These are phyloP conservation scores for Doryteuthis pealeii DNA, from an alignment of 1,140 invertebrate genomes.

Conservation along the genomic window DNA sequence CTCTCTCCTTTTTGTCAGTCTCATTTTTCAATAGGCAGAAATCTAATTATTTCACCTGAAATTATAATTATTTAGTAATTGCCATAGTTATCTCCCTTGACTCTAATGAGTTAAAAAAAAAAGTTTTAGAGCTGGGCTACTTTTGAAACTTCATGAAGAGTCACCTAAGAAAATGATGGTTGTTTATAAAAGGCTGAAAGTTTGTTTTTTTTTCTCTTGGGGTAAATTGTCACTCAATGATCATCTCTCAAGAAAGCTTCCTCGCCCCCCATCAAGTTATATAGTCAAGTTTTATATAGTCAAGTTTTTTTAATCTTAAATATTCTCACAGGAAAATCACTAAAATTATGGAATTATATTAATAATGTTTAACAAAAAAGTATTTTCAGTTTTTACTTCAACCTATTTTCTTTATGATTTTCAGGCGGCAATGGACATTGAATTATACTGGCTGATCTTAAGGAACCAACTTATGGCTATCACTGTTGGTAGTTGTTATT, in stretches of 20 bases:
- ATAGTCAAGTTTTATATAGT: too few species aligned
- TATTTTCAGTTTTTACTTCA: too few species aligned
- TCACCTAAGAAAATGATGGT: background rate
- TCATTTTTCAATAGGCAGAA: background rate
- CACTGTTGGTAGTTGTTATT: constrained; percentile 31
- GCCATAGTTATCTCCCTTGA: background rate
- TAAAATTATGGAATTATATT: too few species aligned
- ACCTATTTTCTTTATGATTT: constrained; percentile 13
- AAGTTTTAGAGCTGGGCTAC: background rate
- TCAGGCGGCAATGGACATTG: constrained; percentile 29
- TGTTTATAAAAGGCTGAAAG: too few species aligned
- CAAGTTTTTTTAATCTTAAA: too few species aligned
- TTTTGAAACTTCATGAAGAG: background rate
- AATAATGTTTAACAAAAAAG: too few species aligned
- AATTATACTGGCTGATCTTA: constrained; percentile 36
- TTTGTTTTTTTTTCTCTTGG: too few species aligned
- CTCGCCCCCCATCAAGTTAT: too few species aligned
- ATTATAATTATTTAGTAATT: background rate
- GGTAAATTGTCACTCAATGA: too few species aligned
- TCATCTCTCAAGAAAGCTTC: too few species aligned
- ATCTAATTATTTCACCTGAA: background rate
- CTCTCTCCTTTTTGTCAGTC: background rate
- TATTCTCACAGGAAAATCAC: too few species aligned
- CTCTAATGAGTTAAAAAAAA: background rate
- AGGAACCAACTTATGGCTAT: constrained; percentile 25